These are phyloP conservation scores for Pogonocherus hispidulus DNA, from an alignment of 2,888 invertebrate genomes.

Conservation along the genomic window DNA sequence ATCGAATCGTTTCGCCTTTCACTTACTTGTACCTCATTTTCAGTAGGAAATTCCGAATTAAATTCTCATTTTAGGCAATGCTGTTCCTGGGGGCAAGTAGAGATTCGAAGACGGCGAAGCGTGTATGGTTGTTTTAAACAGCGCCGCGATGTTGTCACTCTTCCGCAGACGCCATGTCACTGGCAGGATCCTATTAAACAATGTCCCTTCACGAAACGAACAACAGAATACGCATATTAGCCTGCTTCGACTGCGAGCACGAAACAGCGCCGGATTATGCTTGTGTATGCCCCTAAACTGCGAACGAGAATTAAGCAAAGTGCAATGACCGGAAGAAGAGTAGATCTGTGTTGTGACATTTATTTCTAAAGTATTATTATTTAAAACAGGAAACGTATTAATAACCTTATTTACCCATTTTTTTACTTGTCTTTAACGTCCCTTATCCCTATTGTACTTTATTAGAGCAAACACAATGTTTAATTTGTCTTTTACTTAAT, in stretches of 20 bases:
- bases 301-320: too few species aligned
- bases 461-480: too few species aligned
- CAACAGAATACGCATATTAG: slow-evolving; percentile 38
- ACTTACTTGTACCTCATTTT: background rate
- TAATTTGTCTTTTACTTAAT: too few species aligned
- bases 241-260: slow-evolving; percentile 11
- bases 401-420: too few species aligned
- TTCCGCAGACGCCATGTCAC: slow-evolving; percentile 48
- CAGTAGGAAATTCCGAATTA: background rate
- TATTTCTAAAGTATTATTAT: too few species aligned
- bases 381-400: too few species aligned
- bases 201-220: slow-evolving; percentile 48
- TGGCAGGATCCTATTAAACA: slow-evolving; percentile 55
- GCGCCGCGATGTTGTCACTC: slow-evolving; percentile 53
- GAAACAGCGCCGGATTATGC: background rate
- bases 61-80: background rate
- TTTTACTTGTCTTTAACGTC: too few species aligned
- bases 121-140: slow-evolving; percentile 36
- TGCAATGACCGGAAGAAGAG: too few species aligned
- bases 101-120: background rate
- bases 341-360: too few species aligned
- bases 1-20: background rate
- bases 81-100: background rate
- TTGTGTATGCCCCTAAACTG: too few species aligned
- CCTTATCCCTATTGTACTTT: too few species aligned